Conservation (phyloP, 2,113 vertebrate genomes). For the Prolemur simus region DNA sequence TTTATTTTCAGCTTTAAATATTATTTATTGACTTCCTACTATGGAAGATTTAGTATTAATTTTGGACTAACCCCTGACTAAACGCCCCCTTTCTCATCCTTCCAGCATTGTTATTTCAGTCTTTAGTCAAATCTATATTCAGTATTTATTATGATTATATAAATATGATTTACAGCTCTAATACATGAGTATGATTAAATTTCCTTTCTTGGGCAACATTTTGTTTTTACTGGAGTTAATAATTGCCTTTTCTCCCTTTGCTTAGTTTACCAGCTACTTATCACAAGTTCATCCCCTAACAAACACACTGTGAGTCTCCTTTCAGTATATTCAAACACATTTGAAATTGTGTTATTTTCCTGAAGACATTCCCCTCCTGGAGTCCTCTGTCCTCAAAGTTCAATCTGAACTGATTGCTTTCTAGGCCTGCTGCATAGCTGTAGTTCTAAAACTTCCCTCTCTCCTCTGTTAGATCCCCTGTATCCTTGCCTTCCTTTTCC, state of each 20-base stretch:
- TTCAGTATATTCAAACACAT: neutral
- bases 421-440: neutral
- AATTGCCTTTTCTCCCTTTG: neutral
- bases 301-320: neutral
- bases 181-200: neutral
- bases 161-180: neutral
- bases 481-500: neutral
- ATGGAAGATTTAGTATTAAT: slow-evolving; percentile 14
- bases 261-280: neutral
- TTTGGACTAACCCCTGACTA: neutral
- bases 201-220: slow-evolving; percentile 8
- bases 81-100: neutral
- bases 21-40: neutral
- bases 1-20: slow-evolving; percentile 38
- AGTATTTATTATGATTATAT: slow-evolving; percentile 13
- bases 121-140: neutral
- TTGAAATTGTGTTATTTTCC: neutral
- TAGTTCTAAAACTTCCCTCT: neutral
- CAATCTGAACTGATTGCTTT: neutral
- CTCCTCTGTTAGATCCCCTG: neutral
- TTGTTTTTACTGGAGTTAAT: neutral
- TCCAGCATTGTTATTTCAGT: neutral
- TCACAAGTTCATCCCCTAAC: neutral
- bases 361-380: neutral
- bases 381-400: neutral